These are phyloP conservation scores for Pseudomyrmex dendroicus DNA, from an alignment of 1,140 invertebrate species.

Conservation along the genomic window DNA sequence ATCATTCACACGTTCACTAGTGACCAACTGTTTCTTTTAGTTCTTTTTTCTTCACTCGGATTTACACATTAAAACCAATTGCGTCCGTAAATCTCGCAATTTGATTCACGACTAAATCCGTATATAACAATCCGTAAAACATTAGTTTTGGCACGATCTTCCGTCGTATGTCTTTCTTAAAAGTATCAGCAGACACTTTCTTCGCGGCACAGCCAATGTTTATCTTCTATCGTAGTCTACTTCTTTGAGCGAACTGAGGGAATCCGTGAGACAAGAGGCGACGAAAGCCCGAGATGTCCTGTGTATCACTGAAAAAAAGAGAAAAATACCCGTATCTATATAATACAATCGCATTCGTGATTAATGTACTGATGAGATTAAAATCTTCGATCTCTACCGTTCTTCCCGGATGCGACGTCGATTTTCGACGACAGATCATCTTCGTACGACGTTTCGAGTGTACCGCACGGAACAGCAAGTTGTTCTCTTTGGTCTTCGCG, in stretches of 20 bases:
- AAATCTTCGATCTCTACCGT: constrained; percentile 51
- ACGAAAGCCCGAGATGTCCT: not conserved
- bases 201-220: not conserved
- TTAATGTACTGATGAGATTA: not conserved
- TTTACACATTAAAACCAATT: too few relatives aligned
- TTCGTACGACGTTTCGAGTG: constrained; percentile 3
- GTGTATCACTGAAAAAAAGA: constrained; percentile 23
- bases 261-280: not conserved
- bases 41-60: too few relatives aligned
- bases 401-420: constrained; percentile 7
- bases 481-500: not conserved
- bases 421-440: constrained; percentile 15
- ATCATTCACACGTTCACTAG: too few relatives aligned
- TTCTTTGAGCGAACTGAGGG: constrained; percentile 5
- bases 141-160: constrained; percentile 27
- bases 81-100: not conserved
- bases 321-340: not conserved
- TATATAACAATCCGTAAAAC: not conserved
- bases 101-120: not conserved
- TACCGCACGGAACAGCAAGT: too few relatives aligned
- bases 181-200: not conserved
- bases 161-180: not conserved
- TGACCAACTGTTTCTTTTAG: too few relatives aligned
- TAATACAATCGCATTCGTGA: not conserved
- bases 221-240: constrained; percentile 13